Conservation (phyloP, 2,888 invertebrate species). For the Tetramorium bicarinatum region DNA sequence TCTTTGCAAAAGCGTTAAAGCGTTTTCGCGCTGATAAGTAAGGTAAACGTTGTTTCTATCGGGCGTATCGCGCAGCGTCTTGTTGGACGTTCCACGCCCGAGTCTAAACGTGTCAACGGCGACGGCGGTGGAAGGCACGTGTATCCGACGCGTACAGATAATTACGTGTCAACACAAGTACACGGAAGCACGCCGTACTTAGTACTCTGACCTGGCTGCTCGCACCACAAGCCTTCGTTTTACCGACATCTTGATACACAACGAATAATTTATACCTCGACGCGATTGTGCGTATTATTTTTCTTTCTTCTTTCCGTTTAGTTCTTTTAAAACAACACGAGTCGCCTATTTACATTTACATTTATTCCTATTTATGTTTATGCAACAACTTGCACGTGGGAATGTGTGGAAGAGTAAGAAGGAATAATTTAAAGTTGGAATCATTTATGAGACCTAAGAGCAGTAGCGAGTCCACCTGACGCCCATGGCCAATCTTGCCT, state of each 20-base stretch:
- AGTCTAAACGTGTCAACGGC: constrained; percentile 54
- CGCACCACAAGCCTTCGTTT: constrained; percentile 18
- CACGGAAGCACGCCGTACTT: constrained; percentile 34
- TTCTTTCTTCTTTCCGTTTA: background rate
- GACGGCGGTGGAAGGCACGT: constrained; percentile 68
- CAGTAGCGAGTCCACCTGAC: constrained; percentile 15
- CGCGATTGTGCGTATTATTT: background rate
- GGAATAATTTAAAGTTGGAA: constrained; percentile 22
- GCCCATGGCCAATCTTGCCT: constrained; percentile 5
- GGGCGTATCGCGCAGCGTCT: constrained; percentile 2
- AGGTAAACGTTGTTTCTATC: constrained; percentile 34
- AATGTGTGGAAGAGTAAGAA: background rate
- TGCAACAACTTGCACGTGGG: background rate
- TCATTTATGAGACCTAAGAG: constrained; percentile 15
- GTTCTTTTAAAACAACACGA: background rate
- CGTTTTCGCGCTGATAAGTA: background rate
- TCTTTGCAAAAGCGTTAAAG: background rate
- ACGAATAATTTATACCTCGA: background rate
- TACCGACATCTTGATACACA: background rate
- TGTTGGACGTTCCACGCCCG: constrained; percentile 41
- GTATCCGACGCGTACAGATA: constrained; percentile 67
- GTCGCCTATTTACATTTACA: background rate
- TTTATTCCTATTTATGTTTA: background rate
- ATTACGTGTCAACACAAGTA: constrained; percentile 74
- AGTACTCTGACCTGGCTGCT: constrained; percentile 14